Conservation (phyloP, 1,140 invertebrate genomes). For the Drosophila arizonae region DNA sequence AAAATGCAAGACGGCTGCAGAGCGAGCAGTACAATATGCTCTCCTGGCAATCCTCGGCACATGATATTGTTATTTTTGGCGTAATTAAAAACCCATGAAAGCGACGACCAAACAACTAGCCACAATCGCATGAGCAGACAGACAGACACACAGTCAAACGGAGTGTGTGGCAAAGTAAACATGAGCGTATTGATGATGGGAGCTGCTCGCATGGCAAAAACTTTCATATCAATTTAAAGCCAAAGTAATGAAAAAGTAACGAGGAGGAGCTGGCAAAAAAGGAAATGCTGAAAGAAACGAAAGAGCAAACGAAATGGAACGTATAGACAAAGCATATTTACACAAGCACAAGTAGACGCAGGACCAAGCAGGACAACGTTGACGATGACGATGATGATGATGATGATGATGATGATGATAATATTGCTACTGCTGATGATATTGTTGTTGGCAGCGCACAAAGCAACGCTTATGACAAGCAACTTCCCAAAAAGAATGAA, state of each 20-base stretch:
- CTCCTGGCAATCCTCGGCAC: slow-evolving; percentile 28
- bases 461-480: slow-evolving; percentile 70
- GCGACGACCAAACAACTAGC: slow-evolving; percentile 65
- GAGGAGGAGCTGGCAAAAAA: slow-evolving; percentile 29
- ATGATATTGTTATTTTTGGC: slow-evolving; percentile 76
- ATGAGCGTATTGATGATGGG: slow-evolving; percentile 73
- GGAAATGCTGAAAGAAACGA: slow-evolving; percentile 43
- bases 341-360: slow-evolving; percentile 54
- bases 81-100: slow-evolving; percentile 80
- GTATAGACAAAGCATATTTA: slow-evolving; percentile 80
- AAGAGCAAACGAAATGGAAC: slow-evolving; percentile 36
- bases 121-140: slow-evolving; percentile 63
- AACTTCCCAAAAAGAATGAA: background rate
- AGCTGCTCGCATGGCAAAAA: slow-evolving; percentile 57
- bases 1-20: slow-evolving; percentile 14
- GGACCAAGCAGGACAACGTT: slow-evolving; percentile 44
- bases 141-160: background rate
- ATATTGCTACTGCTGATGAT: background rate
- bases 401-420: slow-evolving; percentile 13
- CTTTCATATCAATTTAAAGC: slow-evolving; percentile 81
- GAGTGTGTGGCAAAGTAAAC: slow-evolving; percentile 69
- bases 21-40: background rate
- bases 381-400: slow-evolving; percentile 12
- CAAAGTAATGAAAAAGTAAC: slow-evolving; percentile 80
- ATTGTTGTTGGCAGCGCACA: slow-evolving; percentile 63